phyloP scores from a whole-genome alignment of 2,113 vertebrate species.

The Pogonocichla stellata region DNA sequence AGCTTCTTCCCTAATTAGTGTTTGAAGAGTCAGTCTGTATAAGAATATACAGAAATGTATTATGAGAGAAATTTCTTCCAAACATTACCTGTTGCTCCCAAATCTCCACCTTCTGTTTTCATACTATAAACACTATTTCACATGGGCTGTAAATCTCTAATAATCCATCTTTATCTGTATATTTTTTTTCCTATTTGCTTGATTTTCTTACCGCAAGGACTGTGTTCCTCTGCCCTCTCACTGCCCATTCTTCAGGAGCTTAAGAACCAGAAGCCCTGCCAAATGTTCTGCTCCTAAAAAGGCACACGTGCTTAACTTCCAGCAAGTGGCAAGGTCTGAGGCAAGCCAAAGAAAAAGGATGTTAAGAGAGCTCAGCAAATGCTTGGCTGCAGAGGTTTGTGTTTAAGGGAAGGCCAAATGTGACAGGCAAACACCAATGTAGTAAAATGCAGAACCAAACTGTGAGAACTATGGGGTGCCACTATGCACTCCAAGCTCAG shows the following conservation, averaged over 20 bases:
- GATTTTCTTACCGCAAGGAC: not conserved
- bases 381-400: not conserved
- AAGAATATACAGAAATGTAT: not conserved
- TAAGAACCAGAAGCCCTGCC: not conserved
- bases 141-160: not conserved
- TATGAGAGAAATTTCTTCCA: not conserved
- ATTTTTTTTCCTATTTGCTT: not conserved
- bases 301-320: rapidly evolving
- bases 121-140: not conserved
- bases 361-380: not conserved
- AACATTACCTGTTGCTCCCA: not conserved
- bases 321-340: not conserved
- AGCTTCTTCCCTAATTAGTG: not conserved
- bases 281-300: not conserved
- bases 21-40: not conserved
- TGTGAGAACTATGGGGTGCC: not conserved
- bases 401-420: not conserved
- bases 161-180: not conserved
- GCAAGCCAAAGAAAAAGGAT: not conserved
- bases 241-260: not conserved
- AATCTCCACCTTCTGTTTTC: not conserved
- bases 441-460: not conserved
- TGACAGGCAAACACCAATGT: not conserved
- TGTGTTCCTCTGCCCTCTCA: rapidly evolving
- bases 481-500: not conserved